A percentile compares a stretch with the other conserved stretches of the same genome.
phyloP scores from a whole-genome alignment of 1,140 invertebrate species.

The Ephestia elutella region DNA sequence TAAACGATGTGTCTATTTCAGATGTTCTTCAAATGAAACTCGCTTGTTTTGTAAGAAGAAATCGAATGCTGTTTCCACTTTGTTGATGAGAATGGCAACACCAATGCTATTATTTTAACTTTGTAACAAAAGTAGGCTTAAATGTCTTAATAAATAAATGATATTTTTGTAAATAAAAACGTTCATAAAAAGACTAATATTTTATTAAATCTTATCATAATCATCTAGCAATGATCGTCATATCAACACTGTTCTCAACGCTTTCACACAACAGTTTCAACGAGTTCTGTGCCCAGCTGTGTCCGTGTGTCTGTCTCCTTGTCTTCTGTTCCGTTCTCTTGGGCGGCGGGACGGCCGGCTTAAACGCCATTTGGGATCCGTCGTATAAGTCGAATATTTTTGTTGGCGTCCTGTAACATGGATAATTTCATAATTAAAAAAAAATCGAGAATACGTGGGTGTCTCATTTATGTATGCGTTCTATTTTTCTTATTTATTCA shows the following conservation, averaged over 20 bases:
- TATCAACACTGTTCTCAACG: constrained; percentile 30
- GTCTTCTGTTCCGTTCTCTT: constrained; percentile 28
- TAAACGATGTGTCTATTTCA: no score
- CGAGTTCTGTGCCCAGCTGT: constrained; percentile 38
- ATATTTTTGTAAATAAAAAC: constrained; percentile 6
- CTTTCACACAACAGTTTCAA: constrained; percentile 33
- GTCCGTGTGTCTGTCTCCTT: constrained; percentile 18
- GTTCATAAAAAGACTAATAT: constrained; percentile 9
- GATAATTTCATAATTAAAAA: not conserved
- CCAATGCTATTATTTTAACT: no score
- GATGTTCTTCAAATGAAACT: no score
- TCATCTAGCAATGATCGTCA: constrained; percentile 11
- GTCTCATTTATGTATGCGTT: no score
- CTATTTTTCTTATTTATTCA: no score
- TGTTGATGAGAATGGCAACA: no score
- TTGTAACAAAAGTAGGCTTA: no score
- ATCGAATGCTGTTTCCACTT: no score
- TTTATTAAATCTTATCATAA: constrained; percentile 13
- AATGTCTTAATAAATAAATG: no score
- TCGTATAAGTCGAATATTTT: constrained; percentile 77
- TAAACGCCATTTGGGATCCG: constrained; percentile 79
- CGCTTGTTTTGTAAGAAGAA: no score
- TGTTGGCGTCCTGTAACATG: constrained; percentile 35
- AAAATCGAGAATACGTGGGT: no score
- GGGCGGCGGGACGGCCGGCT: constrained; percentile 77